These are phyloP conservation scores for Cyphomyrus plagiostoma DNA, from an alignment of 2,113 vertebrate genomes.

Conservation along the genomic window DNA sequence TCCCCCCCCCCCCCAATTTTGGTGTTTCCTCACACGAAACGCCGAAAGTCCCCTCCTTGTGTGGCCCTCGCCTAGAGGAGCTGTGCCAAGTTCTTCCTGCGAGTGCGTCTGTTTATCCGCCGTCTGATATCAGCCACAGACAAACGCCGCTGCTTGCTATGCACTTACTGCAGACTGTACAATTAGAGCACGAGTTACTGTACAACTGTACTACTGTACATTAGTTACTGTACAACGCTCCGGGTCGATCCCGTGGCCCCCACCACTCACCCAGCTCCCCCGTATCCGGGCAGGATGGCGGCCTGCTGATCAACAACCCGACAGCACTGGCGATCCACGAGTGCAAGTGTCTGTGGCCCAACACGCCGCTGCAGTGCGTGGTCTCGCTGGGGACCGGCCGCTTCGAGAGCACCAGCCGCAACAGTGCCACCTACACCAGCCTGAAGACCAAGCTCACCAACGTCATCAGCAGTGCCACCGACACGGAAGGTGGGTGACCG, in stretches of 20 bases:
- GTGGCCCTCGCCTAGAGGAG: neutral
- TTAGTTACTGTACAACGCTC: too few species aligned
- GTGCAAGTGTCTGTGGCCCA: slow-evolving; percentile 87
- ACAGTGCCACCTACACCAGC: slow-evolving; percentile 73
- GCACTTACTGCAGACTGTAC: neutral
- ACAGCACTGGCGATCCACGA: slow-evolving; percentile 86
- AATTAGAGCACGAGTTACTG: neutral
- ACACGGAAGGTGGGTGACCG: slow-evolving; percentile 76
- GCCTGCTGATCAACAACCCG: slow-evolving; percentile 91
- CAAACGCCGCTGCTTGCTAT: neutral
- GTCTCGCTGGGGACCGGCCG: slow-evolving; percentile 86
- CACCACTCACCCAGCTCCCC: neutral
- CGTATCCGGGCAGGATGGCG: slow-evolving; percentile 72
- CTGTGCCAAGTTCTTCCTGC: neutral
- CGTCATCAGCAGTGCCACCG: slow-evolving; percentile 93
- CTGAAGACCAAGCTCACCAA: slow-evolving; percentile 84
- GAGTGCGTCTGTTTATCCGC: neutral
- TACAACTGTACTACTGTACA: too few species aligned
- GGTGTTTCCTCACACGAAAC: neutral
- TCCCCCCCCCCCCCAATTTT: slow-evolving; percentile 23
- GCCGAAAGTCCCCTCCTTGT: neutral
- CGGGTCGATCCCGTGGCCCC: neutral
- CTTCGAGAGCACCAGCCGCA: slow-evolving; percentile 65
- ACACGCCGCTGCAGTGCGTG: slow-evolving; percentile 81
- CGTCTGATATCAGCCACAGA: neutral